These are phyloP conservation scores for Labroides dimidiatus DNA, from an alignment of 2,797 vertebrate species.

Conservation along the genomic window DNA sequence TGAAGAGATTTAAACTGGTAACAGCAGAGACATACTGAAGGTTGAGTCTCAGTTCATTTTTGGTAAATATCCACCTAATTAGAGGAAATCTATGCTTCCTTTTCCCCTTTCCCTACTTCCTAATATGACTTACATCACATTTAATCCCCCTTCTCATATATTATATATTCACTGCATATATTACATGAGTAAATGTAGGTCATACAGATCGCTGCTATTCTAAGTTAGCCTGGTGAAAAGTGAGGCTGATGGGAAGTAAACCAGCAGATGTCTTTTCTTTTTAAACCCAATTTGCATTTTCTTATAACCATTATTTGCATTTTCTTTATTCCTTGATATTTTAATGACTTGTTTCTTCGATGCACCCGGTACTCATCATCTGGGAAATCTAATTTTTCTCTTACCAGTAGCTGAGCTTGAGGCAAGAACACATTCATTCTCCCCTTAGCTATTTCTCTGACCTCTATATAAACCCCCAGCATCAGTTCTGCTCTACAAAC, in stretches of 20 bases:
- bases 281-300: background rate
- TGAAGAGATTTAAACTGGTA: too few relatives aligned
- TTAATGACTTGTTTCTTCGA: background rate
- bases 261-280: background rate
- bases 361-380: constrained; percentile 1
- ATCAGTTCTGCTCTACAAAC: constrained; percentile 51
- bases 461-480: constrained; percentile 28
- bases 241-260: background rate
- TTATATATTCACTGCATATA: constrained; percentile 16
- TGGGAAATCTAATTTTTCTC: background rate
- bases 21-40: background rate
- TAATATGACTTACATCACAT: background rate
- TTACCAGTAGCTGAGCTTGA: constrained; percentile 40
- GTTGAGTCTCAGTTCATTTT: background rate
- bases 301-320: background rate
- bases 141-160: constrained; percentile 1
- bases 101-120: background rate
- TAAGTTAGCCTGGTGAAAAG: constrained; percentile 1
- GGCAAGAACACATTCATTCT: constrained; percentile 38
- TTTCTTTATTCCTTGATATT: background rate
- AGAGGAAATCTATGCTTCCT: background rate
- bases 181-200: constrained; percentile 13
- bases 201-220: constrained; percentile 5
- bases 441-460: constrained; percentile 22
- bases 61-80: background rate